phyloP scores from a whole-genome alignment of 2,797 vertebrate genomes.

The Coluber constrictor region DNA sequence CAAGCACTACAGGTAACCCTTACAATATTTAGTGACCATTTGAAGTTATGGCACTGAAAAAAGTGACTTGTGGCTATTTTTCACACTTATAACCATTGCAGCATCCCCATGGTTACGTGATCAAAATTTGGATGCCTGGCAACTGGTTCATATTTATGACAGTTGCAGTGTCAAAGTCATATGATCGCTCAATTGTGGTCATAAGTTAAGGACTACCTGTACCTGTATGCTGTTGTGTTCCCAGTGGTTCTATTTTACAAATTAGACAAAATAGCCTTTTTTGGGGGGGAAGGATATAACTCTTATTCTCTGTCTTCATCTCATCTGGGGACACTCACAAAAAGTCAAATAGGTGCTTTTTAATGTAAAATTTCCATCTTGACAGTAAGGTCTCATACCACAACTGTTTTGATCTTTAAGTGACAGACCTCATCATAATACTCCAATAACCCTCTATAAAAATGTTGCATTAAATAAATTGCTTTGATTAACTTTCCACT shows the following conservation, averaged over 20 bases:
- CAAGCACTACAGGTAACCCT: background rate
- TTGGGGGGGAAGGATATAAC: background rate
- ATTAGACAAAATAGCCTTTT: background rate
- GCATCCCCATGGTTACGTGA: background rate
- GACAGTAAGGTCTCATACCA: background rate
- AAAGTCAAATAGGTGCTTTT: background rate
- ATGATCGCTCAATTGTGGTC: background rate
- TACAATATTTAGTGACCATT: background rate
- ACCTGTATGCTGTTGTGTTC: background rate
- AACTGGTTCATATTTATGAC: background rate
- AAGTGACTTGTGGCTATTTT: background rate
- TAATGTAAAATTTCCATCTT: background rate
- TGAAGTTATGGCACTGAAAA: background rate
- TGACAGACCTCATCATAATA: constrained; percentile 2
- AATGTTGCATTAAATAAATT: constrained; percentile 1
- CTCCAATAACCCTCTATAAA: background rate
- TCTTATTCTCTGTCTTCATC: background rate
- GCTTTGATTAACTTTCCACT: background rate
- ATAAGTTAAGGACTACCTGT: background rate
- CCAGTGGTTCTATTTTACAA: background rate
- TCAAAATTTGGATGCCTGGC: background rate
- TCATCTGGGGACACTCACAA: background rate
- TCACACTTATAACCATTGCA: background rate
- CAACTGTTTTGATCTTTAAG: background rate
- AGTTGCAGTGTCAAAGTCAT: background rate